phyloP scores from a whole-genome alignment of 2,113 vertebrate species.

The Tetrax tetrax region DNA sequence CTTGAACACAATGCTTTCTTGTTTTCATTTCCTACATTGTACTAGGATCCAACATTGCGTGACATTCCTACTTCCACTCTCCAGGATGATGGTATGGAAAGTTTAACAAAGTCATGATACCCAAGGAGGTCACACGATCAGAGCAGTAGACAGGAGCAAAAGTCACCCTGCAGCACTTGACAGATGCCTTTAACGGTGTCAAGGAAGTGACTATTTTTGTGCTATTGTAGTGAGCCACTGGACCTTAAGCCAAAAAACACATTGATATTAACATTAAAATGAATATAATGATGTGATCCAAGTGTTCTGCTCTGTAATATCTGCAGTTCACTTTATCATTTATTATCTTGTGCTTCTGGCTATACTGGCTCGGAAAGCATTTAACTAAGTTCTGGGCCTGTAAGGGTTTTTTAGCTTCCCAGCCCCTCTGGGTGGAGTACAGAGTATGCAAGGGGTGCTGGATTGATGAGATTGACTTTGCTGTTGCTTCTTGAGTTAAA shows the following conservation, averaged over 20 bases:
- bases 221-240: background rate
- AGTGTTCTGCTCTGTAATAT: background rate
- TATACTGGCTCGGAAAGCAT: background rate
- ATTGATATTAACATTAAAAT: background rate
- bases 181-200: background rate
- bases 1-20: background rate
- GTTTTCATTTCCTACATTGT: background rate
- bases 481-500: background rate
- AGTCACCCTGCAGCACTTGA: background rate
- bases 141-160: background rate
- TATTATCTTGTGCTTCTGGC: background rate
- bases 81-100: background rate
- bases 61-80: slow-evolving; percentile 49
- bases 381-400: background rate
- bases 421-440: background rate
- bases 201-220: background rate
- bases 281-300: background rate
- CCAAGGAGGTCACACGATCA: background rate
- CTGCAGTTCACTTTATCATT: background rate
- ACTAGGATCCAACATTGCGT: background rate
- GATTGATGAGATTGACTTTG: background rate
- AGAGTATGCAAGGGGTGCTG: background rate
- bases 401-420: background rate
- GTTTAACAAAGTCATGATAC: background rate
- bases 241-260: background rate